A percentile compares a stretch with the other conserved stretches of the same genome.
These are phyloP conservation scores for Cybosia mesomella DNA, from an alignment of 2,888 invertebrate genomes.

Conservation along the genomic window DNA sequence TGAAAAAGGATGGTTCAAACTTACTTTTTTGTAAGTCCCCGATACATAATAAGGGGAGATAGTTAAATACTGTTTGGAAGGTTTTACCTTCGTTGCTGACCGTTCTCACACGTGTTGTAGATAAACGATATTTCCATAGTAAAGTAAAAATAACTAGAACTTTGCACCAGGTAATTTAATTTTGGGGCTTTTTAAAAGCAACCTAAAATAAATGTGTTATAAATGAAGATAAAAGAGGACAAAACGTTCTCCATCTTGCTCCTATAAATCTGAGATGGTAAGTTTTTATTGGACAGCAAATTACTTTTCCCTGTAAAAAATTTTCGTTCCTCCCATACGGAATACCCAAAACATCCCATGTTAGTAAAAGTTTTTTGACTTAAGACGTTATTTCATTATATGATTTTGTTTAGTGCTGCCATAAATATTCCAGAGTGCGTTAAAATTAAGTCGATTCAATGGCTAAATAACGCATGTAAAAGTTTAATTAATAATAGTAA, in stretches of 20 bases:
- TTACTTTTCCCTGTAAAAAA: background rate
- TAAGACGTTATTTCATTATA: background rate
- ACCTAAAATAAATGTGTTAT: background rate
- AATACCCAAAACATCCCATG: background rate
- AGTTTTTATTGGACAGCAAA: background rate
- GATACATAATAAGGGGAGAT: background rate
- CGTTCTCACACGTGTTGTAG: background rate
- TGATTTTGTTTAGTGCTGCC: background rate
- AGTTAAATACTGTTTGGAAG: too few species aligned
- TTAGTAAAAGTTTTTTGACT: conserved; percentile 1
- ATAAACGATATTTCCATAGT: background rate
- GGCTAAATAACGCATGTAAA: too few species aligned
- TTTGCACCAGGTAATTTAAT: background rate
- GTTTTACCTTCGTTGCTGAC: background rate
- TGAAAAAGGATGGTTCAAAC: too few species aligned
- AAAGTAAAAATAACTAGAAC: background rate
- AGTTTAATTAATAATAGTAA: too few species aligned
- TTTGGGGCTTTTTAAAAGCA: background rate
- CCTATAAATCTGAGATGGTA: background rate
- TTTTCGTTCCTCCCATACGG: background rate
- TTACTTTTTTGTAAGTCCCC: background rate
- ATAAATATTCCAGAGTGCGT: background rate
- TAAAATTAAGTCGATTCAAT: background rate
- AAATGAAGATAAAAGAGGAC: background rate
- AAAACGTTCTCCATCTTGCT: background rate